These are phyloP conservation scores for Dromaius novaehollandiae DNA, from an alignment of 2,113 vertebrate genomes.

Conservation along the genomic window DNA sequence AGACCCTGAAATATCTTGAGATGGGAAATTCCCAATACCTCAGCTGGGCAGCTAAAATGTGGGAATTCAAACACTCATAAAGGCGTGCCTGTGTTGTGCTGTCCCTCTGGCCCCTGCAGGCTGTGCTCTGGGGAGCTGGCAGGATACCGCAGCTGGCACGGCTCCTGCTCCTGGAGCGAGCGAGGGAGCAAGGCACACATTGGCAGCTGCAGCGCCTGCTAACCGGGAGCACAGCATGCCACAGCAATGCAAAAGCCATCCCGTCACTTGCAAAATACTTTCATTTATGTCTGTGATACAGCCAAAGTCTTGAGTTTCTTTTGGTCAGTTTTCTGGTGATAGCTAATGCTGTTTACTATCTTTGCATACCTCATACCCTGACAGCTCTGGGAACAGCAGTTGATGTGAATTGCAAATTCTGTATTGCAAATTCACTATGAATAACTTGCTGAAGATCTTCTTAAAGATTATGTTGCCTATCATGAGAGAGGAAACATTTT, in stretches of 20 bases:
- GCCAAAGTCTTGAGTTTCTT: not conserved
- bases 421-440: not conserved
- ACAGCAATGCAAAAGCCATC: not conserved
- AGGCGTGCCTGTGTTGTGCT: not conserved
- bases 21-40: not conserved
- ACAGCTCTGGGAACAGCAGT: not conserved
- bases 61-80: not conserved
- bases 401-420: not conserved
- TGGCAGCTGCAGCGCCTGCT: slow-evolving; percentile 25
- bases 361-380: not conserved
- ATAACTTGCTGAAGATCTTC: not conserved
- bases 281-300: fast-evolving
- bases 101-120: not conserved
- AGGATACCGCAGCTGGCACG: slow-evolving; percentile 25
- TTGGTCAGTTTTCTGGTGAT: fast-evolving
- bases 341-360: not conserved
- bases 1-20: not conserved
- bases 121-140: slow-evolving; percentile 19
- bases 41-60: not conserved
- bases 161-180: slow-evolving; percentile 5
- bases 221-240: not conserved
- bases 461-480: not conserved
- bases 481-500: not conserved
- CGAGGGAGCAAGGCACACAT: not conserved
- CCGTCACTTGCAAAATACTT: not conserved